These are phyloP conservation scores for Euzetes globulus DNA, from an alignment of 2,888 invertebrate species.

Conservation along the genomic window DNA sequence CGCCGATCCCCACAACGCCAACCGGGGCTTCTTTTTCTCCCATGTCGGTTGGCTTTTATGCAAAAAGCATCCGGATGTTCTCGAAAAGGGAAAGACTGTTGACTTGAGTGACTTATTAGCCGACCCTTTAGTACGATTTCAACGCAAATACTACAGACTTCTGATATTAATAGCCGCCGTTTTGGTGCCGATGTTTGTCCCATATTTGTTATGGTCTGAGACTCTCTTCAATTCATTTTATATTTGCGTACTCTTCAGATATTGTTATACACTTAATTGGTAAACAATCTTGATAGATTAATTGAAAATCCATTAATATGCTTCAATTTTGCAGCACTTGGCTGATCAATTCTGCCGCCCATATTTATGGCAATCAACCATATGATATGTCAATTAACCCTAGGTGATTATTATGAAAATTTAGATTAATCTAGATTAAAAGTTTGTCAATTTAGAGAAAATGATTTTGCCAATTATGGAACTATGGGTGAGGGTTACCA, in stretches of 20 bases:
- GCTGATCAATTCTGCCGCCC: constrained; percentile 83
- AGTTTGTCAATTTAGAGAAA: too few species aligned
- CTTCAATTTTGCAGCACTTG: constrained; percentile 47
- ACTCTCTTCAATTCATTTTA: constrained; percentile 68
- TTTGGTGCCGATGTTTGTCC: constrained; percentile 61
- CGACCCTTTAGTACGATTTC: constrained; percentile 39
- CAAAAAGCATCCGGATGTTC: constrained; percentile 39
- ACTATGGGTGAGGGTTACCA: constrained; percentile 22
- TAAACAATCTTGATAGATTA: background rate
- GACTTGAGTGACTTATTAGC: constrained; percentile 36
- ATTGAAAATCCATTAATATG: too few species aligned
- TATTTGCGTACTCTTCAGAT: constrained; percentile 68
- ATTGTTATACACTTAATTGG: constrained; percentile 81
- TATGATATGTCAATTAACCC: constrained; percentile 66
- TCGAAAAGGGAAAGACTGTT: constrained; percentile 36
- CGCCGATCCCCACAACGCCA: constrained; percentile 42
- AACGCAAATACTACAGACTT: constrained; percentile 47
- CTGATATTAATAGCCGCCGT: constrained; percentile 49
- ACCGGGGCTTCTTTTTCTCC: constrained; percentile 41
- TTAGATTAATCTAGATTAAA: too few species aligned
- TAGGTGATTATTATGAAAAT: too few species aligned
- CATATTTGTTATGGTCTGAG: constrained; percentile 77
- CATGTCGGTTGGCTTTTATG: constrained; percentile 41
- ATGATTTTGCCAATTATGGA: constrained; percentile 8
- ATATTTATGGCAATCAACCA: constrained; percentile 84